Evolutionary conservation across 2,113 vertebrate genomes (phyloP), one percentile per base, ranked within the genome.

Genomic region (Myotis davidii): DNA sequence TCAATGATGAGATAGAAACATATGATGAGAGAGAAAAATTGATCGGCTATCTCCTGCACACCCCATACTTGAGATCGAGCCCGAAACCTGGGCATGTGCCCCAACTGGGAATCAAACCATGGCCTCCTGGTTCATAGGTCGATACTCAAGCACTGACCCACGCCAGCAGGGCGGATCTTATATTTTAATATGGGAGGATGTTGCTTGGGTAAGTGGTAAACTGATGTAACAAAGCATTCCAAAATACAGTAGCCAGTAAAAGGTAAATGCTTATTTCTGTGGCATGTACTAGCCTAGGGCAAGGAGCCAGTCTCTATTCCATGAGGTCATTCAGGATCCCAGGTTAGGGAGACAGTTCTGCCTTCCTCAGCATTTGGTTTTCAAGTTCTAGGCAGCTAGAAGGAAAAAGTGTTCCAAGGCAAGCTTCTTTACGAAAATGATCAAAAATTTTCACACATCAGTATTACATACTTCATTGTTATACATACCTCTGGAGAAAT

Each of bases 381-480:
- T 88, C 65, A 88, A 20, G 34, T 96, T 82, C n/a, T 42, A 81
- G 65, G 45, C 48, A 90, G 45, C 34, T 70, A 64, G 59, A 74
- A 61, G 48, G 64, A 85, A 21, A 56, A 32, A n/a, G 56, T 79
- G 50, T 25, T 83, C 45, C 73, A 77, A 37, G 81, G 42, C 37
- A 83, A 52, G 16, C 37, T 64, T 94, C 72, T 95, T 95, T 88
- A 92, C 65, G 70, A 92, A 94, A 64, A 77, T 87, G 81, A 79
- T 32, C 9, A 48, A 56, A 37, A 74, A 84, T 56, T 94, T 87
- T 64, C 65, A 85, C 13, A 52, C 20, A 50, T 83, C 65, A n/a
- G 21, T 83, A 10, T 90, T 92, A 87, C 14, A 86, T 12, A 52
- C 20, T 37, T 82, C 64, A 37, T 13, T 83, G 7, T 90, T 90